Evolutionary conservation across 2,113 vertebrate genomes (phyloP).

Genomic region (Oryzias melastigma): DNA sequence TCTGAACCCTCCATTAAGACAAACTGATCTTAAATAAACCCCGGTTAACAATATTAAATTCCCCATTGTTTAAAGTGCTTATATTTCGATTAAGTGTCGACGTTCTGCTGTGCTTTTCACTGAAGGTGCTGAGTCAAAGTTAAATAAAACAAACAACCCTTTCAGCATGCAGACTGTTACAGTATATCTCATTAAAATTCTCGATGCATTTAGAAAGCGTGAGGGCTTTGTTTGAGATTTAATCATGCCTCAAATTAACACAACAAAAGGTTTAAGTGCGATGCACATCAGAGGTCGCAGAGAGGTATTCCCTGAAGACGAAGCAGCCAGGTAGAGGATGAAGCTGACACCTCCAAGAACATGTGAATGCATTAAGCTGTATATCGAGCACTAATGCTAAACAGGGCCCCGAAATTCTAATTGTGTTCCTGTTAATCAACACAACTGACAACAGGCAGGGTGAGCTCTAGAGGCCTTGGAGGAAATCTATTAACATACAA

Average conservation of each 20-base stretch:
- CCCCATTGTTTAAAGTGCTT: too few species aligned
- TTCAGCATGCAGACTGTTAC: not conserved
- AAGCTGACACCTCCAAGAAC: constrained; percentile 12
- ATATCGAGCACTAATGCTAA: constrained; percentile 63
- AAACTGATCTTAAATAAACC: too few species aligned
- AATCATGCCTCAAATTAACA: constrained; percentile 44
- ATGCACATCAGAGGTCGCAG: constrained; percentile 35
- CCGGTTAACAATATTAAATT: too few species aligned
- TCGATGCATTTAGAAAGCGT: not conserved
- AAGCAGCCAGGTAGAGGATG: constrained; percentile 19
- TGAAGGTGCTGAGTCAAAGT: not conserved
- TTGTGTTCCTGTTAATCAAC: constrained; percentile 69
- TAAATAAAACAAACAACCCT: constrained; percentile 9
- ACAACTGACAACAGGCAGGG: constrained; percentile 62
- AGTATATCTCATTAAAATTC: constrained; percentile 21
- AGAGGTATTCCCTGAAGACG: constrained; percentile 24
- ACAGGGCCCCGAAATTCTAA: constrained; percentile 57
- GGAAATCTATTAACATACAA: constrained; percentile 75
- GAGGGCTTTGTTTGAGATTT: constrained; percentile 30
- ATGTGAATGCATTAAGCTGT: constrained; percentile 32
- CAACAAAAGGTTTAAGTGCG: constrained; percentile 30
- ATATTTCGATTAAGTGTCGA: too few species aligned
- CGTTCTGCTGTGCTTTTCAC: not conserved
- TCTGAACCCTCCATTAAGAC: too few species aligned
- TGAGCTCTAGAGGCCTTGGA: constrained; percentile 56